Conservation (phyloP, 1,140 invertebrate species). For the Halesus radiatus region DNA sequence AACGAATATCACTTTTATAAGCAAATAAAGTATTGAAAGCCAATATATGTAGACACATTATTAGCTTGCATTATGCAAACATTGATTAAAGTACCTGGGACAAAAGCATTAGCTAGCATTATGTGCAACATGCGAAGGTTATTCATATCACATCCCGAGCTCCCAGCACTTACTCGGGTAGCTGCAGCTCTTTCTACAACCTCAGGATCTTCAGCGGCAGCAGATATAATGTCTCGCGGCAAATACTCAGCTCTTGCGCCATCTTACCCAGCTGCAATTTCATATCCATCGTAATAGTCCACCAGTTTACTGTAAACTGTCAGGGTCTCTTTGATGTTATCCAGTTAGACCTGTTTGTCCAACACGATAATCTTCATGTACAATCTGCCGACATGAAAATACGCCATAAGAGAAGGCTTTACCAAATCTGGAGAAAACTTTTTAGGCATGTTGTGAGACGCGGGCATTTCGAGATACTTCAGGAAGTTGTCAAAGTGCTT, state of each 20-base stretch:
- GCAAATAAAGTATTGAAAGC: background rate
- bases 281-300: conserved; percentile 82
- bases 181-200: conserved; percentile 59
- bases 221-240: conserved; percentile 85
- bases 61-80: too few species aligned
- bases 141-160: background rate
- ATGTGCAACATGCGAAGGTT: background rate
- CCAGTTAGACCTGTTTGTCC: conserved; percentile 76
- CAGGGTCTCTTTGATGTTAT: conserved; percentile 79
- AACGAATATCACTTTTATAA: background rate
- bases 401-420: conserved; percentile 80
- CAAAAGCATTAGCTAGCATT: too few species aligned
- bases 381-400: conserved; percentile 85
- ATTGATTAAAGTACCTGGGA: too few species aligned
- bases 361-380: conserved; percentile 82
- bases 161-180: background rate
- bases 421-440: conserved; percentile 79
- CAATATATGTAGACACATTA: too few species aligned
- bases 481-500: conserved; percentile 83
- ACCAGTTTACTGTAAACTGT: conserved; percentile 83
- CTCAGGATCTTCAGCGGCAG: conserved; percentile 83
- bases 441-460: conserved; percentile 72
- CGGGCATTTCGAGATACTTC: conserved; percentile 78
- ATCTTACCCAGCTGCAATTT: conserved; percentile 77
- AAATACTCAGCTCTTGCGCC: conserved; percentile 79